Conservation (phyloP, 2,888 invertebrate species). For the Ischnura elegans region DNA sequence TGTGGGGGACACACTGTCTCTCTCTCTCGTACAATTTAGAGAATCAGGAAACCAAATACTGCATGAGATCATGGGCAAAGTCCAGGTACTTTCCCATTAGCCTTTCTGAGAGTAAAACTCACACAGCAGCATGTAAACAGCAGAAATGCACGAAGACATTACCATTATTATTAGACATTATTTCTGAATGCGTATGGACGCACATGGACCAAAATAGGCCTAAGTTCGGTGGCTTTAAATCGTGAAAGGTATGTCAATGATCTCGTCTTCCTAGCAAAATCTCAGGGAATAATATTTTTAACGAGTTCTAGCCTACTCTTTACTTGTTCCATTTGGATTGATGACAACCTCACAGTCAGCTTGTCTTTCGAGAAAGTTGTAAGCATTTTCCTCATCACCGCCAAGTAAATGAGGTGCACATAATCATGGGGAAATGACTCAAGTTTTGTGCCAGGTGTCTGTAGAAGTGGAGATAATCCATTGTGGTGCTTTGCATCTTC, state of each 20-base stretch:
- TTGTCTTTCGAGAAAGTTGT: slow-evolving; percentile 68
- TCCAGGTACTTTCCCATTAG: background rate
- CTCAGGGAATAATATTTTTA: slow-evolving; percentile 68
- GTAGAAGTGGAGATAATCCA: slow-evolving; percentile 71
- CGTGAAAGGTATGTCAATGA: slow-evolving; percentile 69
- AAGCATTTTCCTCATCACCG: slow-evolving; percentile 70
- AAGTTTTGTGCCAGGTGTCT: slow-evolving; percentile 69
- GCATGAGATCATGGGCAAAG: background rate
- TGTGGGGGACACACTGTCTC: background rate
- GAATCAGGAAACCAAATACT: background rate
- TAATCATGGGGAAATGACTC: slow-evolving; percentile 59
- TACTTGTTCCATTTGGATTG: slow-evolving; percentile 48
- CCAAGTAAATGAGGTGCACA: slow-evolving; percentile 68
- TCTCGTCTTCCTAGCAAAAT: slow-evolving; percentile 70
- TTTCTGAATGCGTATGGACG: slow-evolving; percentile 69
- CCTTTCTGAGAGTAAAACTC: background rate
- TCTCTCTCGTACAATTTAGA: background rate
- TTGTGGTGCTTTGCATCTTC: slow-evolving; percentile 72
- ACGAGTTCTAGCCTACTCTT: slow-evolving; percentile 69
- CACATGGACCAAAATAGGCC: slow-evolving; percentile 70
- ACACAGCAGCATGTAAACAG: background rate
- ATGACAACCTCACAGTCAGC: slow-evolving; percentile 61
- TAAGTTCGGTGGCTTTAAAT: slow-evolving; percentile 71
- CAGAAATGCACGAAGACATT: background rate
- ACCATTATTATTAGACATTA: slow-evolving; percentile 3